Conservation (phyloP, 2,888 invertebrate genomes). For the Lochmaea capreae region DNA sequence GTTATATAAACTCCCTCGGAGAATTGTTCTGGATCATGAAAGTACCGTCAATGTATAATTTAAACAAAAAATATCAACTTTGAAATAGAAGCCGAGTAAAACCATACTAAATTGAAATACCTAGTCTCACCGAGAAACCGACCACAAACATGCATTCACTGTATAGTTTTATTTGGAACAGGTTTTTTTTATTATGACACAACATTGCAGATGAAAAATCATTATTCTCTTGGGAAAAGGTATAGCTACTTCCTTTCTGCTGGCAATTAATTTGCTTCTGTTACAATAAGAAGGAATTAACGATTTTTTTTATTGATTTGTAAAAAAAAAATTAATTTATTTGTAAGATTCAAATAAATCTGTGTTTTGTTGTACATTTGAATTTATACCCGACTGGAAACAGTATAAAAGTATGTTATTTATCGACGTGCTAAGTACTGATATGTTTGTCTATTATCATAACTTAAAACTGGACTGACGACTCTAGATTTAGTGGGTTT, state of each 20-base stretch:
- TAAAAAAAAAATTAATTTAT: neutral
- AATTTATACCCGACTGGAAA: no score
- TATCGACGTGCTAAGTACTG: no score
- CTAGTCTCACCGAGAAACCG: conserved; percentile 39
- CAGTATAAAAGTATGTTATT: no score
- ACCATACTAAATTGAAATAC: conserved; percentile 40
- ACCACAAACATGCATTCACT: conserved; percentile 41
- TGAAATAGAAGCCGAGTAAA: conserved; percentile 33
- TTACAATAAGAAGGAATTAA: neutral
- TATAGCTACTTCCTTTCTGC: conserved; percentile 46
- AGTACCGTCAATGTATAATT: conserved; percentile 24
- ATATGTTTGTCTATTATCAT: no score
- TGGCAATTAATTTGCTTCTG: conserved; percentile 43
- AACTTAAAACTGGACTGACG: no score
- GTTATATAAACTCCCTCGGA: neutral
- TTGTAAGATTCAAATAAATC: neutral
- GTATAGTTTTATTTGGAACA: conserved; percentile 46
- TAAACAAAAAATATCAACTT: conserved; percentile 23
- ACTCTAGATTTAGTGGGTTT: no score
- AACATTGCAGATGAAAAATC: conserved; percentile 52
- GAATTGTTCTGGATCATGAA: neutral
- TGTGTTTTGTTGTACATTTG: neutral
- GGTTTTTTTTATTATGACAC: conserved; percentile 54
- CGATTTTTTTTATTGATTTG: neutral
- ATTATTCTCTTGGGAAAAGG: conserved; percentile 54